Conservation (phyloP, 2,888 invertebrate genomes). For the Parnassius smintheus region DNA sequence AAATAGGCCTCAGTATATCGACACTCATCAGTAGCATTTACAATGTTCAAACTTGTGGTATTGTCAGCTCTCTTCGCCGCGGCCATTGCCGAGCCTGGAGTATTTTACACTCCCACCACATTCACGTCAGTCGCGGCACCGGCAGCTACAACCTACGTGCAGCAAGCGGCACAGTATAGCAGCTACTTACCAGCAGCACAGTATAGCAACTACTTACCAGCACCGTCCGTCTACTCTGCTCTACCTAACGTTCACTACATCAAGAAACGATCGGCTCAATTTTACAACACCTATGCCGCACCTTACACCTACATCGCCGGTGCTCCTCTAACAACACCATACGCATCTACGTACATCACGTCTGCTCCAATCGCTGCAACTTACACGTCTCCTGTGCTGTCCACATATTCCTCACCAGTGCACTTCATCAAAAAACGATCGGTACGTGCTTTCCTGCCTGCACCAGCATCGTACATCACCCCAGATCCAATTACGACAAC, state of each 20-base stretch:
- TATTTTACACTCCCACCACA: not conserved
- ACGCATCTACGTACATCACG: slow-evolving; percentile 5
- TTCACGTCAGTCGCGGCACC: slow-evolving; percentile 4
- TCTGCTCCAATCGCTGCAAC: slow-evolving; percentile 4
- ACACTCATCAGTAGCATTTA: too few species aligned
- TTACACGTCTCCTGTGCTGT: slow-evolving; percentile 20
- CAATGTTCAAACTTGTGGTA: slow-evolving; percentile 11
- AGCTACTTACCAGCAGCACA: too few species aligned
- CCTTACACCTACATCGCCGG: slow-evolving; percentile 35
- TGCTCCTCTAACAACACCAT: slow-evolving; percentile 25
- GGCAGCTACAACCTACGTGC: slow-evolving; percentile 30
- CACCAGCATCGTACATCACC: slow-evolving; percentile 1
- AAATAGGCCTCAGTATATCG: too few species aligned
- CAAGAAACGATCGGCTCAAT: slow-evolving; percentile 55
- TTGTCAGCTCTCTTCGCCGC: slow-evolving; percentile 11
- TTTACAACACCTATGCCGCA: slow-evolving; percentile 13
- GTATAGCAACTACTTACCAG: slow-evolving; percentile 37
- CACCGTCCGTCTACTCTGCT: slow-evolving; percentile 36
- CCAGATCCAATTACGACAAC: slow-evolving; percentile 13
- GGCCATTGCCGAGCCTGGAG: not conserved
- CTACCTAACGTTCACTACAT: slow-evolving; percentile 37
- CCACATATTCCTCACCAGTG: slow-evolving; percentile 13
- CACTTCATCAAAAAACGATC: slow-evolving; percentile 27
- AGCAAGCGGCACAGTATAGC: slow-evolving; percentile 3
- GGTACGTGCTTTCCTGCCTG: not conserved